Conservation (phyloP, 1,140 invertebrate genomes). For the Pseudomyrmex concolor region DNA sequence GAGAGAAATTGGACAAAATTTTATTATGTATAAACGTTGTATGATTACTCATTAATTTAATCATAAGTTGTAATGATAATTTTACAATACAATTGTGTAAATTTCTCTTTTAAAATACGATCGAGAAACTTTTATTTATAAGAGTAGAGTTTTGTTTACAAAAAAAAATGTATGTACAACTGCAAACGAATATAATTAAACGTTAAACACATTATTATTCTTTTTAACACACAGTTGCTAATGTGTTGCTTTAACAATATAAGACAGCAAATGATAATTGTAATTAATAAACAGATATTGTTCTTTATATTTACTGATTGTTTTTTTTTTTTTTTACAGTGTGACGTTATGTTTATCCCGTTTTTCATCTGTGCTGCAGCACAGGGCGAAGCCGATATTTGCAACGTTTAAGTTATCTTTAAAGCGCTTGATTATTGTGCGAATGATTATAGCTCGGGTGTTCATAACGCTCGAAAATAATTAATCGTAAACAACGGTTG, state of each 20-base stretch:
- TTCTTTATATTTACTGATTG: neutral
- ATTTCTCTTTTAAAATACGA: neutral
- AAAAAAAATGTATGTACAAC: too few species aligned
- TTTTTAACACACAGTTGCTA: too few species aligned
- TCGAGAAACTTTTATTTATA: too few species aligned
- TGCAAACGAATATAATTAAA: too few species aligned
- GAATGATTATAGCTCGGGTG: slow-evolving; percentile 28
- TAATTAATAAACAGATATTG: slow-evolving; percentile 17
- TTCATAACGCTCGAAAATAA: slow-evolving; percentile 44
- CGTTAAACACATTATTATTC: too few species aligned
- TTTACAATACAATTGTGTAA: neutral
- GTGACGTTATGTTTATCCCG: neutral
- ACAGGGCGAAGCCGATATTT: neutral
- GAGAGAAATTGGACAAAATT: neutral
- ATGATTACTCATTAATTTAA: slow-evolving; percentile 6
- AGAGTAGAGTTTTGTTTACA: too few species aligned
- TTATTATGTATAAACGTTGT: neutral
- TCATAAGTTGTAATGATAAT: slow-evolving; percentile 22
- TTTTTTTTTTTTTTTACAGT: neutral
- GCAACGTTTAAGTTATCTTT: slow-evolving; percentile 38
- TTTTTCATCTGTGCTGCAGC: neutral
- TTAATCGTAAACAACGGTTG: slow-evolving; percentile 33
- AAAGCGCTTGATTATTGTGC: slow-evolving; percentile 26
- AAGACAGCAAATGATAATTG: too few species aligned
- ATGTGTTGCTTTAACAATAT: too few species aligned